phyloP scores from a whole-genome alignment of 2,797 vertebrate genomes.

The Danio choprae region DNA sequence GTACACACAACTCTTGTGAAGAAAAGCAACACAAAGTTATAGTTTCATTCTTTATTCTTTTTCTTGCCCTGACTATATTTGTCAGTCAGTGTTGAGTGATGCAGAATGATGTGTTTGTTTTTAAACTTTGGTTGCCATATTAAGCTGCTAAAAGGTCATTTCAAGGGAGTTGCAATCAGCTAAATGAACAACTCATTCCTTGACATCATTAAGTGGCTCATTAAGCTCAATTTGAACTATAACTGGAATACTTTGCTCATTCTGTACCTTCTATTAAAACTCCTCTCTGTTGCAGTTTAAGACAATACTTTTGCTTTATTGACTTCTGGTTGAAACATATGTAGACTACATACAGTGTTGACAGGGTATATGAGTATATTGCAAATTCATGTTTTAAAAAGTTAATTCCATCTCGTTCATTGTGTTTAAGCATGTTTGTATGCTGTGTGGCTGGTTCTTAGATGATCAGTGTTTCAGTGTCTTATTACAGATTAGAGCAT shows the following conservation, averaged over 20 bases:
- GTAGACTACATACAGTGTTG: not conserved
- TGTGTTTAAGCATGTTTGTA: constrained; percentile 11
- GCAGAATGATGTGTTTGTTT: constrained; percentile 22
- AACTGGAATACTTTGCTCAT: not conserved
- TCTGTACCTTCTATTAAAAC: not conserved
- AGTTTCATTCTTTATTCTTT: not conserved
- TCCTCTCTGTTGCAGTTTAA: not conserved
- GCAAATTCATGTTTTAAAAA: not conserved
- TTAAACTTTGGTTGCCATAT: not conserved
- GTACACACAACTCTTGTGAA: not conserved
- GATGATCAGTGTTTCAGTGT: constrained; percentile 54
- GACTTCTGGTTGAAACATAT: not conserved
- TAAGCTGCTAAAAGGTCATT: constrained; percentile 4
- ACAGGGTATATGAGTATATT: not conserved
- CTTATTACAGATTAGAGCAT: constrained; percentile 41
- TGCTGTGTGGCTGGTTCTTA: constrained; percentile 45
- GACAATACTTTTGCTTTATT: not conserved
- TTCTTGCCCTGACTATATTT: not conserved
- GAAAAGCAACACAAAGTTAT: constrained; percentile 5
- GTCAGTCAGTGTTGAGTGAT: not conserved
- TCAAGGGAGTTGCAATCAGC: not conserved
- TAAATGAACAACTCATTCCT: constrained; percentile 10
- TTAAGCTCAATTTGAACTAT: constrained; percentile 30
- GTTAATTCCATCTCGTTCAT: not conserved
- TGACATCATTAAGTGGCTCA: constrained; percentile 9